phyloP scores from a whole-genome alignment of 1,140 invertebrate species.

The Uloborus diversus region DNA sequence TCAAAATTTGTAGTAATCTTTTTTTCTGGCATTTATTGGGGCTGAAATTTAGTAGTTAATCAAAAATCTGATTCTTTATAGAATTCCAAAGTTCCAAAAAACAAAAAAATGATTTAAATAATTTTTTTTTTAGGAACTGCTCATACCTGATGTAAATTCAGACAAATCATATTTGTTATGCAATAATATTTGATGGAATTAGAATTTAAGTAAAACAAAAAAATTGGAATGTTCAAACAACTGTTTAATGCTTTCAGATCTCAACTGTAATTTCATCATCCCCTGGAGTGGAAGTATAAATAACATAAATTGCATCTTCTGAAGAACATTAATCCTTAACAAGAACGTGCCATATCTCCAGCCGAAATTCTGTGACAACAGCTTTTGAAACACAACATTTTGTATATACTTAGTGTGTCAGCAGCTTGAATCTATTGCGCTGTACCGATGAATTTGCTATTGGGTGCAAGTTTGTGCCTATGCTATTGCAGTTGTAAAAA shows the following conservation, averaged over 20 bases:
- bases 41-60: no score
- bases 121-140: background rate
- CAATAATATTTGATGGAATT: background rate
- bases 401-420: background rate
- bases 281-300: slow-evolving; percentile 34
- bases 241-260: background rate
- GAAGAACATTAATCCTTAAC: background rate
- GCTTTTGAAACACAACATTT: background rate
- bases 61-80: background rate
- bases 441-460: background rate
- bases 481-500: background rate
- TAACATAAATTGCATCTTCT: slow-evolving; percentile 50
- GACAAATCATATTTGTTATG: background rate
- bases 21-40: no score
- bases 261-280: slow-evolving; percentile 39
- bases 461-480: background rate
- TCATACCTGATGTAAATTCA: background rate
- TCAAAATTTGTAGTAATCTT: no score
- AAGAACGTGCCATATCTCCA: slow-evolving; percentile 16
- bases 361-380: background rate
- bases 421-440: background rate
- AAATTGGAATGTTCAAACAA: background rate
- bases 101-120: background rate
- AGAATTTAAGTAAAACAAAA: background rate
- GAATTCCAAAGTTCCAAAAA: background rate